These are phyloP conservation scores for Aplodontia rufa DNA, from an alignment of 2,113 vertebrate species.

Conservation along the genomic window DNA sequence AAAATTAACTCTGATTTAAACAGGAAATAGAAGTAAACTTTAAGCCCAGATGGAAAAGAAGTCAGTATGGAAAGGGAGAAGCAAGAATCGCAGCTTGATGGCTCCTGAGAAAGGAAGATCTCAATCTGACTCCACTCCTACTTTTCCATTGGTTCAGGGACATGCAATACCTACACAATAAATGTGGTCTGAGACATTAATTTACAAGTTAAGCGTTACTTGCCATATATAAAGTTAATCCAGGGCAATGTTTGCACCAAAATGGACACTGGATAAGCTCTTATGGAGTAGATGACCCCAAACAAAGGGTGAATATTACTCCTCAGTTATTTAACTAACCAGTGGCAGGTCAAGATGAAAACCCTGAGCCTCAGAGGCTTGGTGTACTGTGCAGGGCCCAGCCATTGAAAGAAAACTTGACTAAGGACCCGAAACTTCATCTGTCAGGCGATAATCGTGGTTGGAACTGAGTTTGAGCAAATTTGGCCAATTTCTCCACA, in stretches of 20 bases:
- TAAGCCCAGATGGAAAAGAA: background rate
- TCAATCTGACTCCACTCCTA: background rate
- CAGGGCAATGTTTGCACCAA: background rate
- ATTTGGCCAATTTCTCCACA: background rate
- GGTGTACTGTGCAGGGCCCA: background rate
- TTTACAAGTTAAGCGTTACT: background rate
- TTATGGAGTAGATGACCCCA: background rate
- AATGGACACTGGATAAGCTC: background rate
- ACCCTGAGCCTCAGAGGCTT: background rate
- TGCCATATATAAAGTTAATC: background rate
- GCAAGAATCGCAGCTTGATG: background rate
- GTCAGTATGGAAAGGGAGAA: background rate
- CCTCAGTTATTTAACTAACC: background rate
- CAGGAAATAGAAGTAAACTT: background rate
- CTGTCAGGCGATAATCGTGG: background rate
- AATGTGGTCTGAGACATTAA: background rate
- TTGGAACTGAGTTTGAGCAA: background rate
- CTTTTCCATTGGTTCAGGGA: background rate
- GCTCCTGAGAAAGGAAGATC: background rate
- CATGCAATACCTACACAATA: background rate
- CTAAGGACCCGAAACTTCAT: background rate
- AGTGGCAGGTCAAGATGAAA: background rate
- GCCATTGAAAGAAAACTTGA: background rate
- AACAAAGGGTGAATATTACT: background rate
- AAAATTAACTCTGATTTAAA: background rate